A percentile compares a stretch with the other conserved stretches of the same genome.
These are phyloP conservation scores for Catharus fuscescens DNA, from an alignment of 2,113 vertebrate species.

Conservation along the genomic window DNA sequence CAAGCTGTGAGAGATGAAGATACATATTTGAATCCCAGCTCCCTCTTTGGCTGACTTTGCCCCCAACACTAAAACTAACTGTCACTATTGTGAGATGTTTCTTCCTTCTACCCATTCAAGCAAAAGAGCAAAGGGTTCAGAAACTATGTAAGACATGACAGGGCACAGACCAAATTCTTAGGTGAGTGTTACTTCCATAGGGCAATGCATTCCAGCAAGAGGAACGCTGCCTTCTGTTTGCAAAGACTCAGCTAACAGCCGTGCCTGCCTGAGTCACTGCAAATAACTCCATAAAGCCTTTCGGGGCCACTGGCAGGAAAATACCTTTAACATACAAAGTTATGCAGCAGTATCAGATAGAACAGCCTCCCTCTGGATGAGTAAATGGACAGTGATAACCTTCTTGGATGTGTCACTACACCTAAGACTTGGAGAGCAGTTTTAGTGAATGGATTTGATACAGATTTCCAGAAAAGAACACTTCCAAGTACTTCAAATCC, in stretches of 20 bases:
- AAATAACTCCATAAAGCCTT: background rate
- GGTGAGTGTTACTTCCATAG: background rate
- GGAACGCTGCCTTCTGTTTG: background rate
- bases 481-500: background rate
- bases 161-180: constrained; percentile 18
- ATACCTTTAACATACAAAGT: background rate
- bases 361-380: background rate
- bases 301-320: background rate
- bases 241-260: background rate
- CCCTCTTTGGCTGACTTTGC: background rate
- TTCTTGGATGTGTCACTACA: background rate
- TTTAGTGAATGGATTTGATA: background rate
- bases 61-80: background rate
- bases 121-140: constrained; percentile 6
- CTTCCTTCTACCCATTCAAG: background rate
- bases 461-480: background rate
- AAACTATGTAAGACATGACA: background rate
- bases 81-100: background rate
- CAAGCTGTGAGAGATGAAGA: background rate
- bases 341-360: background rate
- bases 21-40: background rate
- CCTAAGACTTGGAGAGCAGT: background rate
- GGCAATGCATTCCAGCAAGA: background rate
- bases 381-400: background rate
- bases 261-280: background rate